Evolutionary conservation across 1,140 invertebrate genomes (phyloP).

Genomic region (Lepidurus arcticus): DNA sequence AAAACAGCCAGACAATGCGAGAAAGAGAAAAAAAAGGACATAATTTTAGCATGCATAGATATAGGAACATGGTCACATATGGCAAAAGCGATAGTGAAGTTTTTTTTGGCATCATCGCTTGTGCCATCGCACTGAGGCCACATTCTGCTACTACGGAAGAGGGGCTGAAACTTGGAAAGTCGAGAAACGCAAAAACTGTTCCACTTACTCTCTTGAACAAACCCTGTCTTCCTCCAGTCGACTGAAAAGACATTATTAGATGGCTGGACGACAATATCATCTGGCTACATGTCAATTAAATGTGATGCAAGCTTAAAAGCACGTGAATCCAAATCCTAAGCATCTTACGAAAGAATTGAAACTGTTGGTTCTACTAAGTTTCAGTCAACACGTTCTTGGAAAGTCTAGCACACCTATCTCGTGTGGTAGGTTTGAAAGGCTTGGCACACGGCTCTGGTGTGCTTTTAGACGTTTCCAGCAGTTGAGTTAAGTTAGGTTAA

Average conservation of each 20-base stretch:
- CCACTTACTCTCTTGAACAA: constrained; percentile 34
- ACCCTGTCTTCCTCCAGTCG: constrained; percentile 32
- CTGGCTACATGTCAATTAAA: too few species aligned
- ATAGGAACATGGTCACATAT: constrained; percentile 24
- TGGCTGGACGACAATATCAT: background rate
- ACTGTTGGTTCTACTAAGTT: too few species aligned
- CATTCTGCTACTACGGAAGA: constrained; percentile 7
- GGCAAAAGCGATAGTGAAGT: constrained; percentile 30
- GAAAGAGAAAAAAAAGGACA: constrained; percentile 44
- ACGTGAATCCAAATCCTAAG: too few species aligned
- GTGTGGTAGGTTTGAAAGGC: too few species aligned
- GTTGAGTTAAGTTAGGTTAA: too few species aligned
- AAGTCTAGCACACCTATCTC: too few species aligned
- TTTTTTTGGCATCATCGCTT: background rate
- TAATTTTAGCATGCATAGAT: constrained; percentile 36
- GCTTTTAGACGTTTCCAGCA: too few species aligned
- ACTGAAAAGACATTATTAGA: constrained; percentile 6
- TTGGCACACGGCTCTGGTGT: too few species aligned
- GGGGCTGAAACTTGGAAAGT: background rate
- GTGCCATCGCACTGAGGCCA: constrained; percentile 9
- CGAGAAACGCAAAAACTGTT: background rate
- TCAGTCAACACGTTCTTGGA: too few species aligned
- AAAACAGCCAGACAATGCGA: constrained; percentile 39
- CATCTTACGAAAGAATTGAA: too few species aligned
- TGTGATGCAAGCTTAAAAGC: too few species aligned